A percentile compares a stretch with the other conserved stretches of the same genome.
Evolutionary conservation across 2,113 vertebrate genomes (phyloP).

Genomic region (Copsychus sechellarum): DNA sequence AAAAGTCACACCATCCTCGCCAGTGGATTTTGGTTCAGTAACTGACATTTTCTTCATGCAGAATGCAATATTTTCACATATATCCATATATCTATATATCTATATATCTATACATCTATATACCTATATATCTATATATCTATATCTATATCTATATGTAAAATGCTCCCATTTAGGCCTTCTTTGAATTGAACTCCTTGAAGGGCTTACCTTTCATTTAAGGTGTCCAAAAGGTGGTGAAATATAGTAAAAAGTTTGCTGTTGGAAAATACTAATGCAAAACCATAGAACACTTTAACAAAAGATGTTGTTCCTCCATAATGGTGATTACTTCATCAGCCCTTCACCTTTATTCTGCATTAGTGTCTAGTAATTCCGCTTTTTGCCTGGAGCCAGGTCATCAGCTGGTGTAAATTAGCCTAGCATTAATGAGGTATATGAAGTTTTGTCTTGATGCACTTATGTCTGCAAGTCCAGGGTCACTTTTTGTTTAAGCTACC

Average conservation of each 20-base stretch:
- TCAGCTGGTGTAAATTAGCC: not conserved
- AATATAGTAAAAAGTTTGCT: not conserved
- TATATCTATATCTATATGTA: too few species aligned
- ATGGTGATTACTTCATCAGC: not conserved
- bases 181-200: not conserved
- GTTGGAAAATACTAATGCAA: not conserved
- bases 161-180: not conserved
- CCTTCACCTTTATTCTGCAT: not conserved
- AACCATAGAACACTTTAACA: conserved; percentile 23
- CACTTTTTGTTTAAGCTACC: not conserved
- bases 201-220: not conserved
- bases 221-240: not conserved
- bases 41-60: not conserved
- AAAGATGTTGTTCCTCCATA: not conserved
- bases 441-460: not conserved
- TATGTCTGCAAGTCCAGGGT: not conserved
- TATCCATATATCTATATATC: too few species aligned
- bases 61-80: not conserved
- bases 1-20: not conserved
- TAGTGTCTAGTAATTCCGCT: not conserved
- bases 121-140: too few species aligned
- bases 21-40: not conserved
- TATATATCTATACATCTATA: too few species aligned
- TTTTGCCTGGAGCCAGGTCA: not conserved
- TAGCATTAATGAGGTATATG: not conserved